Evolutionary conservation across 2,113 vertebrate species (phyloP), one percentile per base, ranked within the genome.

Genomic region (Daubentonia madagascariensis): DNA sequence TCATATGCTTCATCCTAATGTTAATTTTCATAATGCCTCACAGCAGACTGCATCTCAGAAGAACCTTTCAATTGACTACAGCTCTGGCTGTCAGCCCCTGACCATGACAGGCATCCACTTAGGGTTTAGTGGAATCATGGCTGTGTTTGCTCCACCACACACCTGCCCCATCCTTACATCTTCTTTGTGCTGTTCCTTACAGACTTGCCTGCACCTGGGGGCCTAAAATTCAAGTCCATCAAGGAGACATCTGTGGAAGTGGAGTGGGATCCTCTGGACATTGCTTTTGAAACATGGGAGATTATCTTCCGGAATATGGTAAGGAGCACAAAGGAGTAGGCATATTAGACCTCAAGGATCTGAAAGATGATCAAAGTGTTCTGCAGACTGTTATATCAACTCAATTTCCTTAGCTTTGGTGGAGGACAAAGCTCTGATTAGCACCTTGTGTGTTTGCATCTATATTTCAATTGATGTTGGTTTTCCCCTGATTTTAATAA

Each of bases 161-260:
- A 28, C 20, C 23, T 8, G 18, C 18, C 65, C 61, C 12, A 13
- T 70, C 28, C 54, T 97, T 40, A 59, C 6, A 12, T 48, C 25
- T 13, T 96, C 25, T 73, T 89, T 73, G 25, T 68, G 84, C 35
- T 80, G 81, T 86, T 92, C 78, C 88, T 87, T 79, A 52, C 97
- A 99, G 99, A 99, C 98, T 98, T 99, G 78, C 99, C 99, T 63
- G 99, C 99, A 94, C 99, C 99, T 14, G 99, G 99, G 96, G 99
- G 99, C 45, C 98, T 99, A 59, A 99, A 98, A 96, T 99, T 99
- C 98, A 99, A 99, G 98, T 99, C 99, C 18, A 99, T 99, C 57
- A 99, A 98, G 96, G 99, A 99, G 98, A 99, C 99, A 0, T 99
- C 99, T 0, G 99, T 99, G 72, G 99, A 99, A 96, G 99, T 99